These are phyloP conservation scores for Notarius quadriscutis DNA, from an alignment of 2,113 vertebrate species.

Conservation along the genomic window DNA sequence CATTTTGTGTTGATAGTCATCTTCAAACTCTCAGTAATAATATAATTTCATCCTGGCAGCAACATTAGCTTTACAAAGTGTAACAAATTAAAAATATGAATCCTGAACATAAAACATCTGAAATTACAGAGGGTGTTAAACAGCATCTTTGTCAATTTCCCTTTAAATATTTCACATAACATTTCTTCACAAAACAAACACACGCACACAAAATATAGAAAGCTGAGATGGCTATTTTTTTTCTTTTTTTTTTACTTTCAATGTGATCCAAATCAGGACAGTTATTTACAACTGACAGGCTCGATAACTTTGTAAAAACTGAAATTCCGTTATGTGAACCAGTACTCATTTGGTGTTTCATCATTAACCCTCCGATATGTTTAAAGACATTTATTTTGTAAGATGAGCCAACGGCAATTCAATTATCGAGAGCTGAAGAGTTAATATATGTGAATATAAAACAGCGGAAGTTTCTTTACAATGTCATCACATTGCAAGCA, in stretches of 20 bases:
- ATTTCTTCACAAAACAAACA: neutral
- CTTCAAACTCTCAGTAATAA: conserved; percentile 3
- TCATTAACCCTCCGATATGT: neutral
- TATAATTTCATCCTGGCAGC: neutral
- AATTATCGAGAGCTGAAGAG: neutral
- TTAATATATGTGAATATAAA: conserved; percentile 7
- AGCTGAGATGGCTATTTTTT: neutral
- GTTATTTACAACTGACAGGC: neutral
- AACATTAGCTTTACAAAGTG: neutral
- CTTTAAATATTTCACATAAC: neutral
- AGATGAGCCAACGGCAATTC: neutral
- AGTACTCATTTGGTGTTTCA: neutral
- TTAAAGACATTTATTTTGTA: neutral
- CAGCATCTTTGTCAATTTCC: neutral
- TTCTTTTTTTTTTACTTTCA: neutral
- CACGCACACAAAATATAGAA: neutral
- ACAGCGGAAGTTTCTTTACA: neutral
- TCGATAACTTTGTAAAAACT: neutral
- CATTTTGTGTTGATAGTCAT: conserved; percentile 1
- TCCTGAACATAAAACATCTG: neutral
- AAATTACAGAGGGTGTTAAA: neutral
- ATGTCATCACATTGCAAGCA: neutral
- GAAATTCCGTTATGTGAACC: neutral
- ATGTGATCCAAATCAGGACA: neutral
- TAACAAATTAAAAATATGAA: neutral